Evolutionary conservation across 2,888 invertebrate genomes (phyloP).

Genomic region (Homarus gammarus): DNA sequence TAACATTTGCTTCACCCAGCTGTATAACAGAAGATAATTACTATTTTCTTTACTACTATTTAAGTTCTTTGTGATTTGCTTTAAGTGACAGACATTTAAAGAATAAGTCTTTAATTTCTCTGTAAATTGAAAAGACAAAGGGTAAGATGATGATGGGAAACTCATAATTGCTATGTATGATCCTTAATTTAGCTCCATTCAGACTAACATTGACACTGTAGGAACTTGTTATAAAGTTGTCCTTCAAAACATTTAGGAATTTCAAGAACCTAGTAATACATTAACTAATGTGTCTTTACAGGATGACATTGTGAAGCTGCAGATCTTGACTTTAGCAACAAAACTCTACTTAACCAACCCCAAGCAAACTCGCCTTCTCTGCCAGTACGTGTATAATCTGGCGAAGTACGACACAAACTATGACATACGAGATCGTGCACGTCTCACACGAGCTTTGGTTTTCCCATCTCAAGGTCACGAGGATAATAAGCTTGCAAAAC

Average conservation of each 20-base stretch:
- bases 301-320: slow-evolving; percentile 97
- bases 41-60: too few relatives aligned
- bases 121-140: too few relatives aligned
- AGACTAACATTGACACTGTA: too few relatives aligned
- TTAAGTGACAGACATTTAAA: too few relatives aligned
- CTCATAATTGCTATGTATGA: too few relatives aligned
- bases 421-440: slow-evolving; percentile 88
- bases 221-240: too few relatives aligned
- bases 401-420: slow-evolving; percentile 76
- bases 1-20: too few relatives aligned
- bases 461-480: slow-evolving; percentile 82
- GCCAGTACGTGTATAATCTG: slow-evolving; percentile 92
- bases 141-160: too few relatives aligned
- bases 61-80: too few relatives aligned
- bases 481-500: slow-evolving; percentile 83
- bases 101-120: too few relatives aligned
- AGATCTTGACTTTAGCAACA: slow-evolving; percentile 95
- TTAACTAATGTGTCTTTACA: slow-evolving; percentile 79
- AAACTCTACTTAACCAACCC: slow-evolving; percentile 94
- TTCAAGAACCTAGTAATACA: neutral
- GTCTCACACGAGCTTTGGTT: slow-evolving; percentile 91
- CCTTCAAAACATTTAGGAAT: neutral
- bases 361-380: slow-evolving; percentile 90
- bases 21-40: too few relatives aligned
- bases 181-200: too few relatives aligned